Evolutionary conservation across 2,888 invertebrate species (phyloP), one percentile per base, ranked within the genome.

Genomic region (Therioaphis trifolii): DNA sequence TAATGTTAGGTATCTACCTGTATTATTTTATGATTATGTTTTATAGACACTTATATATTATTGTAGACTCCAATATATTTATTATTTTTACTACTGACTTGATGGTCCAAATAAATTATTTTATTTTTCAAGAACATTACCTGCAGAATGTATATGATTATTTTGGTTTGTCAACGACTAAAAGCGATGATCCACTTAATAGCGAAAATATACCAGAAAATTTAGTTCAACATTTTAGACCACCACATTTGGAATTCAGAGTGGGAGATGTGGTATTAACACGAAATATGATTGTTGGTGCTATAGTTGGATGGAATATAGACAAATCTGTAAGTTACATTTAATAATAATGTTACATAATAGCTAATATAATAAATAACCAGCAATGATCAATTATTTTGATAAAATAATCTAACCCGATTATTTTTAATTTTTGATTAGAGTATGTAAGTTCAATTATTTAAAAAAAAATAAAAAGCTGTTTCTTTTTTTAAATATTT

Each of bases 241-340:
- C 82, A 11, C 82, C 82, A 4, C 82, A 82, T 35, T 18, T 82
- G 27, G 49, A 63, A 46, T 82, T 24, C 40, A 49, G 66, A 9
- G 2, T 82, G 18, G 82, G 82, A 24, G 66, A 82, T 0, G 74
- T 82, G 0, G 18, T 82, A 1, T 21, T 82, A 14, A 82, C 40
- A 7, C 18, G 3, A 0, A n/a, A 52, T 0, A 52, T 74, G 72
- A 52, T 14, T 0, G 9, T 74, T 2, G 82, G 72, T 15, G 21
- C 24, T 4, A 27, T 82, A 1, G 27, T 82, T 9, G 82, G 82
- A 52, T 82, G 82, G 82, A 0, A 14, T 9, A 82, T 82, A 24
- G 82, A 82, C 24, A 63, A 15, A 4, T 7, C 52, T 0, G 82
- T 82, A 27, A 82, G 11, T 4, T 40, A 21, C 12, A 1, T n/a